Base-by-base conservation (phyloP, 1,140 invertebrate species). In the Spodoptera litura region DNA sequence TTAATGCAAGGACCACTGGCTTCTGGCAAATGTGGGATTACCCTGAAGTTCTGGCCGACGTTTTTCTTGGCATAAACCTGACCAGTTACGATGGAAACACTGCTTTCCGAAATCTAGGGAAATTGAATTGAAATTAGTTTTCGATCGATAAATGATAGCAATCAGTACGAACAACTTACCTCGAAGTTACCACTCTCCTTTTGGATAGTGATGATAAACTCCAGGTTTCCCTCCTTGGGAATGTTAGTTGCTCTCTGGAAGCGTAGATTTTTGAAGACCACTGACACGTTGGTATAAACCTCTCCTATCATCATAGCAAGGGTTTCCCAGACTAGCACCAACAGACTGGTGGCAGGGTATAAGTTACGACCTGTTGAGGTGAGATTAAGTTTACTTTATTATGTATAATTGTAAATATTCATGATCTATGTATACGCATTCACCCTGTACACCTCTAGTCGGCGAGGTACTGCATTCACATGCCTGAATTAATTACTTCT, bases 291-390 rank as follows among this genome's bases (percentile, higher is more conserved):
- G 52, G 97, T 96, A 84, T 95, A 97, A 0, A 95, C 88, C 66
- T 96, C 95, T 66, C 97, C 97, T 85, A 96, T 95, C 95, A 98
- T 96, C 91, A 97, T 96, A 15, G 97, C 97, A 20, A 99, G 88
- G 2, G 98, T 97, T 90, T 98, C 97, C 99, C 98, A 99, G 0
- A 97, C 97, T 13, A 99, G 93, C 6, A 96, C 91, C 73, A 98
- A 85, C 87, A 97, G 99, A 27, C 98, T 98, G 8, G 98, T 99
- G 0, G 98, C 98, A 3, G 99, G 99, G 79, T 98, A 97, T 0
- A 99, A 88, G 81, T 98, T 97, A 84, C 98, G 96, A 0, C 97
- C 97, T 96, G 72, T 20, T 20, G 20, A 20, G 20, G 20, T 20
- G 1, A 20, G 20, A 20, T 20, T 20, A 20, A 20, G 20, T 1